These are phyloP conservation scores for Calvadosia cruxmelitensis DNA, from an alignment of 30 jellyfish, hydroid and myxozoan genomes.

Conservation along the genomic window DNA sequence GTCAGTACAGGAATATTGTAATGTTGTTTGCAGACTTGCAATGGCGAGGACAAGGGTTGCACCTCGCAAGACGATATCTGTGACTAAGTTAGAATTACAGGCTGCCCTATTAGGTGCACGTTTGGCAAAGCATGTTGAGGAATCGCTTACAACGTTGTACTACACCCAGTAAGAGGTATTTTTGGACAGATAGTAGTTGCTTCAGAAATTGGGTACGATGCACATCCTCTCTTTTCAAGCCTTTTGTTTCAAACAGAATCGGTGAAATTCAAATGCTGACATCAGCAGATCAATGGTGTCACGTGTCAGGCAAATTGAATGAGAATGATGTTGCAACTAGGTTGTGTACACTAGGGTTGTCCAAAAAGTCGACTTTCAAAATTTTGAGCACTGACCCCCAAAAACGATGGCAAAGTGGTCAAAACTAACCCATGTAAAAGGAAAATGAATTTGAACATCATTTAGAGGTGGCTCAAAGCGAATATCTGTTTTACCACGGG, in stretches of 20 bases:
- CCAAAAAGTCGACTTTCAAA: background rate
- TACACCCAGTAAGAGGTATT: background rate
- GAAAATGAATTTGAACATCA: no score
- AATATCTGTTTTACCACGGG: no score
- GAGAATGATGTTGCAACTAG: background rate
- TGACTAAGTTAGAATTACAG: background rate
- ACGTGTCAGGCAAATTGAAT: background rate
- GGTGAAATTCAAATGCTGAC: background rate
- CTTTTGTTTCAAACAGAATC: background rate
- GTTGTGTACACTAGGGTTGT: background rate
- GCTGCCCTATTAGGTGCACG: constrained; percentile 1
- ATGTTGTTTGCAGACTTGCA: background rate
- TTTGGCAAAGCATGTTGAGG: background rate
- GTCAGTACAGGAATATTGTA: background rate
- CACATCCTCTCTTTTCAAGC: background rate
- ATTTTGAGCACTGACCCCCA: no score
- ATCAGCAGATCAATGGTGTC: background rate
- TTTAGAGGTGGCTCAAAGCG: no score
- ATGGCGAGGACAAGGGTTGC: background rate
- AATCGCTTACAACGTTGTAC: background rate
- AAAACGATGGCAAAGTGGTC: no score
- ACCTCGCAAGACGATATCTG: background rate
- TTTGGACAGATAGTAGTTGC: background rate
- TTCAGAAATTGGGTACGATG: background rate
- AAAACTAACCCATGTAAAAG: no score